A percentile compares a stretch with the other conserved stretches of the same genome.
phyloP scores from a whole-genome alignment of 2,888 invertebrate species.

The Agrotis clavis region DNA sequence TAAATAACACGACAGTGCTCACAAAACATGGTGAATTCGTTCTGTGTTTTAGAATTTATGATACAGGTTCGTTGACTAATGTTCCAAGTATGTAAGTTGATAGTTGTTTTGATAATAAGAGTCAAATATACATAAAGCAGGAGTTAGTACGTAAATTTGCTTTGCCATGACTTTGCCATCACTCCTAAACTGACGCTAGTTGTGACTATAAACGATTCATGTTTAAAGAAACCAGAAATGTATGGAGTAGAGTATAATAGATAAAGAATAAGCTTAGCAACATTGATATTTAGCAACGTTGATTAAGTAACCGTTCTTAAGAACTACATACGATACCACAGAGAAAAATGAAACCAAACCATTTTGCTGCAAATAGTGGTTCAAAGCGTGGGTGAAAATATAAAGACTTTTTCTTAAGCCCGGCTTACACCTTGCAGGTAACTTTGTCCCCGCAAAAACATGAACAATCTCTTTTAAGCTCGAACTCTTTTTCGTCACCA shows the following conservation, averaged over 20 bases:
- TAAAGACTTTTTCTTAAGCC: constrained; percentile 3
- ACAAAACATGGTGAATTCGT: constrained; percentile 44
- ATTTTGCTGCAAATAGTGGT: background rate
- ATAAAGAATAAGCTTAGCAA: too few species aligned
- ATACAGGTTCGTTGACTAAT: constrained; percentile 17
- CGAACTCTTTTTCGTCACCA: constrained; percentile 22
- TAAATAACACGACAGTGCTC: constrained; percentile 56
- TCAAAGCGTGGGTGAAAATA: background rate
- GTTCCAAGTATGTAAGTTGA: constrained; percentile 26
- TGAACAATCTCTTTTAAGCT: constrained; percentile 28
- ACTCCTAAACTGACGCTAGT: too few species aligned
- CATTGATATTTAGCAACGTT: too few species aligned
- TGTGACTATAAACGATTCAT: too few species aligned
- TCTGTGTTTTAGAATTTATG: constrained; percentile 54
- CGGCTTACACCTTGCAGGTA: background rate
- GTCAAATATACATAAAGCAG: constrained; percentile 3
- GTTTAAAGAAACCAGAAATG: too few species aligned
- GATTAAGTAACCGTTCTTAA: too few species aligned
- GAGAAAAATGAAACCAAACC: too few species aligned
- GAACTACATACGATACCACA: too few species aligned
- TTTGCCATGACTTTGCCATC: background rate
- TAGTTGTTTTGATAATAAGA: constrained; percentile 11
- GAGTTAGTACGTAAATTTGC: background rate
- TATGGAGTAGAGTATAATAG: too few species aligned
- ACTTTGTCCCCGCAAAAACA: constrained; percentile 14